These are phyloP conservation scores for Suncus etruscus DNA, from an alignment of 2,113 vertebrate genomes.

Conservation along the genomic window DNA sequence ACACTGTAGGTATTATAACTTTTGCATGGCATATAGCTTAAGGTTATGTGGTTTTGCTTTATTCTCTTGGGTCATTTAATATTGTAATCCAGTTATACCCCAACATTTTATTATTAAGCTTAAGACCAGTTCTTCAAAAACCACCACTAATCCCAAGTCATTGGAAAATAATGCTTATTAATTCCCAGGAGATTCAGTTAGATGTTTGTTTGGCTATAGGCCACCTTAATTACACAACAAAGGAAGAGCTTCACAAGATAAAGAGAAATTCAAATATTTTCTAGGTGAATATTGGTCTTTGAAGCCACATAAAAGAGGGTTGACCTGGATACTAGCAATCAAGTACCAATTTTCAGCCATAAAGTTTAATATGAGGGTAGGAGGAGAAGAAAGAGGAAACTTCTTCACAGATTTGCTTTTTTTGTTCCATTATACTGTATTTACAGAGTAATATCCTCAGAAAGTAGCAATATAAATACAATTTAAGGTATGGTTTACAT, in stretches of 20 bases:
- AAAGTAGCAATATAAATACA: slow-evolving; percentile 29
- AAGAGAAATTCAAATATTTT: slow-evolving; percentile 77
- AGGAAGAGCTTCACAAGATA: slow-evolving; percentile 60
- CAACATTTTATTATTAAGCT: slow-evolving; percentile 77
- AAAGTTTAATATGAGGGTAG: slow-evolving; percentile 39
- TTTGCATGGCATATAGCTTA: slow-evolving; percentile 55
- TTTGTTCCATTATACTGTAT: not conserved
- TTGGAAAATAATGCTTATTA: slow-evolving; percentile 70
- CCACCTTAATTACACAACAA: slow-evolving; percentile 78
- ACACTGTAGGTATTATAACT: slow-evolving; percentile 20
- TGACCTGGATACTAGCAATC: not conserved
- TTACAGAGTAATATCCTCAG: slow-evolving; percentile 19
- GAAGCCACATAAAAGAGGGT: slow-evolving; percentile 42
- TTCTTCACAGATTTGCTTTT: not conserved
- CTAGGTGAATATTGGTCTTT: slow-evolving; percentile 65
- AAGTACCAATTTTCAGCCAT: not conserved
- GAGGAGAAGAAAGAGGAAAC: not conserved
- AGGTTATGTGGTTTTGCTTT: slow-evolving; percentile 69
- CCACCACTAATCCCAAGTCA: slow-evolving; percentile 74
- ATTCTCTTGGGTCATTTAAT: slow-evolving; percentile 75
- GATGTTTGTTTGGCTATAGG: slow-evolving; percentile 67
- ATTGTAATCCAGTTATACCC: slow-evolving; percentile 76
- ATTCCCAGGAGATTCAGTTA: slow-evolving; percentile 61
- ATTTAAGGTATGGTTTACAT: not conserved
- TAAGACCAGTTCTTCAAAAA: slow-evolving; percentile 79